Evolutionary conservation across 2,113 vertebrate species (phyloP).

Genomic region (Phycodurus eques): DNA sequence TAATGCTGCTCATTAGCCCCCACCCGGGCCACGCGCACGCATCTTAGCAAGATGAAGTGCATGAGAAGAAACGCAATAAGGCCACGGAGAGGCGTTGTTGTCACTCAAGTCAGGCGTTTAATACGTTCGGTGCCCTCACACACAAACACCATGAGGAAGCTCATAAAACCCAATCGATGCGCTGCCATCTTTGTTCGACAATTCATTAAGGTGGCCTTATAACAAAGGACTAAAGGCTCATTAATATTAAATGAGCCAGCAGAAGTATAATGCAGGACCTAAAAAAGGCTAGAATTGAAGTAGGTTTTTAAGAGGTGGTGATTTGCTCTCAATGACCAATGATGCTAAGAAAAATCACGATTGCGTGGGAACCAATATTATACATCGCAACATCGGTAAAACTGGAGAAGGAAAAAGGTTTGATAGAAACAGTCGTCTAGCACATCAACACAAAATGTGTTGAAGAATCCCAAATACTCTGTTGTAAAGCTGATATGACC

Average conservation of each 20-base stretch:
- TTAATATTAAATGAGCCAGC: conserved; percentile 68
- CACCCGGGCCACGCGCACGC: conserved; percentile 10
- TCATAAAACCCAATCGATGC: conserved; percentile 70
- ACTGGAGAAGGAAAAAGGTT: too few species aligned
- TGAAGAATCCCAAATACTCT: conserved; percentile 25
- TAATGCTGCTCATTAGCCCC: conserved; percentile 57
- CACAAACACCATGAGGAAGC: conserved; percentile 44
- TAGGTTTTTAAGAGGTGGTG: conserved; percentile 20
- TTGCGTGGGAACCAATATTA: neutral
- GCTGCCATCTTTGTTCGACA: conserved; percentile 65
- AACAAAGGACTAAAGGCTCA: conserved; percentile 61
- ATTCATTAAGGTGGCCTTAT: conserved; percentile 73
- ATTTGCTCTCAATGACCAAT: conserved; percentile 22
- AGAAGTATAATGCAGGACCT: conserved; percentile 46
- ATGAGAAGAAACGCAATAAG: conserved; percentile 57
- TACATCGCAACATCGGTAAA: too few species aligned
- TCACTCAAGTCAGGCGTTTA: conserved; percentile 56
- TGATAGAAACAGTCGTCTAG: too few species aligned
- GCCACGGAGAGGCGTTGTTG: conserved; percentile 36
- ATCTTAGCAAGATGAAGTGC: conserved; percentile 55
- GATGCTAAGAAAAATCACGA: too few species aligned
- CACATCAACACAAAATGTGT: conserved; percentile 21
- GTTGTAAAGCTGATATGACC: neutral
- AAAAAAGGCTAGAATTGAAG: conserved; percentile 12
- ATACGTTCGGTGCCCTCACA: conserved; percentile 48